Base-by-base conservation (phyloP, 2,797 vertebrate genomes). In the Saxicola maurus region DNA sequence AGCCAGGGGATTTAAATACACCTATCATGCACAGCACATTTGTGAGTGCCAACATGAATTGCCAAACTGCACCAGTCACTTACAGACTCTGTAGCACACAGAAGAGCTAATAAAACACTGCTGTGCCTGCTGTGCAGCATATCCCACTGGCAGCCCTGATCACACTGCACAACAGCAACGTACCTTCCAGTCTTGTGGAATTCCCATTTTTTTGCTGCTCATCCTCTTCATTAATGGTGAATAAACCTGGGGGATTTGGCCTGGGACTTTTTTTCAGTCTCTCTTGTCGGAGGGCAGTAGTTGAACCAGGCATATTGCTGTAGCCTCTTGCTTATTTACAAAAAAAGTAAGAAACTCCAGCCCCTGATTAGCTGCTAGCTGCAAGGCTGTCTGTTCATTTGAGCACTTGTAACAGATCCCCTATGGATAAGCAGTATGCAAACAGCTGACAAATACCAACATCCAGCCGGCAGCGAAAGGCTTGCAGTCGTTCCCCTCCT, bases 141-240 rank as follows among this genome's bases (percentile, higher is more conserved):
- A 67, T 40, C 79, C 77, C 79, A 71, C 31, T n/a, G 42, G 27
- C 6, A 42, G 81, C 77, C 68, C 83, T 10, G 23, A 40, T 24
- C 11, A 1, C 13, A 27, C 78, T 66, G 89, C 35, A 86, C 53
- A 93, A 80, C 76, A 30, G 6, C 9, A 62, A 97, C 98, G 33
- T 98, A 98, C 97, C 98, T 98, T 97, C 98, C 40, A 67, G 95
- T 95, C 94, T 98, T 93, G 95, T 97, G 95, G 96, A 94, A 96
- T 95, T 95, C 91, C 96, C 97, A 15, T 96, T 97, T 96, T 96
- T 98, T 89, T 98, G 98, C 95, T 98, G 98, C 92, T 99, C 99
- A 84, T 99, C 99, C 96, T 99, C 99, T 97, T 99, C 99, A 13
- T 97, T 98, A 96, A 99, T 99, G 96, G 99, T 99, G 96, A 99